Conservation (phyloP, 2,888 invertebrate genomes). For the Caenorhabditis parvicauda region DNA sequence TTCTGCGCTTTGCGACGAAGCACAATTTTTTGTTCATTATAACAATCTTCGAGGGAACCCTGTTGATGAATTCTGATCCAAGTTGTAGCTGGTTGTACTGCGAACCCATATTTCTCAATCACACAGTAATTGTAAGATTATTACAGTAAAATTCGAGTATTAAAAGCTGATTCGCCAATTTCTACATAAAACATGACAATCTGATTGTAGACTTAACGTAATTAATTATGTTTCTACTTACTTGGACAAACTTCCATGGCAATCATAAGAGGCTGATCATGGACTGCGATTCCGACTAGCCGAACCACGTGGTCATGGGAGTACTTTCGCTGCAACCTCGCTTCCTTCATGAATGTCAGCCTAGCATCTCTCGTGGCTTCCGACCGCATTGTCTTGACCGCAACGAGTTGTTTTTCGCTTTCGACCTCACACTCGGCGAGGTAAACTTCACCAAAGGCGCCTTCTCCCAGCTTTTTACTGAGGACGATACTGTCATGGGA, state of each 20-base stretch:
- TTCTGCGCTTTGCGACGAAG: too few species aligned
- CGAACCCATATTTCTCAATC: too few species aligned
- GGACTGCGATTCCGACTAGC: slow-evolving; percentile 47
- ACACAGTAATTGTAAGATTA: neutral
- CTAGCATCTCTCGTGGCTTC: slow-evolving; percentile 39
- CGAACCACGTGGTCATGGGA: slow-evolving; percentile 49
- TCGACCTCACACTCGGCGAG: slow-evolving; percentile 35
- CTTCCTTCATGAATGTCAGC: slow-evolving; percentile 55
- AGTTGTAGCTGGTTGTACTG: too few species aligned
- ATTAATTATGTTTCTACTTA: slow-evolving; percentile 1
- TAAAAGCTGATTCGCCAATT: neutral
- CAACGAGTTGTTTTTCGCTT: slow-evolving; percentile 38
- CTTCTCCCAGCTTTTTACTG: slow-evolving; percentile 51
- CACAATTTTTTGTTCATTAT: too few species aligned
- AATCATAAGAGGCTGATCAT: slow-evolving; percentile 54
- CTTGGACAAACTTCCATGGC: slow-evolving; percentile 56
- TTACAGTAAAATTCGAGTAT: neutral
- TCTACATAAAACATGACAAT: neutral
- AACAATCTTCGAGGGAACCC: too few species aligned
- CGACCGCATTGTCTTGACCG: slow-evolving; percentile 55
- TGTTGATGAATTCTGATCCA: too few species aligned
- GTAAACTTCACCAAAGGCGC: slow-evolving; percentile 52
- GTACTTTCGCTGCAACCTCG: slow-evolving; percentile 52
- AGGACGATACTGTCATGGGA: slow-evolving; percentile 47
- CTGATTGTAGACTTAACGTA: neutral